Conservation (phyloP, 1,140 invertebrate genomes). For the Hylyphantes graminicola region DNA sequence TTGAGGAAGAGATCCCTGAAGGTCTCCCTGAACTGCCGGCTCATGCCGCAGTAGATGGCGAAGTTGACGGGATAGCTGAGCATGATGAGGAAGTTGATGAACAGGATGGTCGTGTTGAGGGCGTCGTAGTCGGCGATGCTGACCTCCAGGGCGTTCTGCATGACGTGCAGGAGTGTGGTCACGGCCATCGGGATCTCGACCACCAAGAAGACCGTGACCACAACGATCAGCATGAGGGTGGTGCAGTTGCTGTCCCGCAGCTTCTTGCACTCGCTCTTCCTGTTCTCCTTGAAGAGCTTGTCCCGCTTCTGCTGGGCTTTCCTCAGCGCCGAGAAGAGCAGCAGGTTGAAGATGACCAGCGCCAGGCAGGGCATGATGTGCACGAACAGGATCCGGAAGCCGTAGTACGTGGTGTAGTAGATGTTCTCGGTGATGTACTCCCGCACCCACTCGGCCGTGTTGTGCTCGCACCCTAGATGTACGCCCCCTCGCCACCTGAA, state of each 20-base stretch:
- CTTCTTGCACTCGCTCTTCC: slow-evolving; percentile 85
- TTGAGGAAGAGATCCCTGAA: slow-evolving; percentile 85
- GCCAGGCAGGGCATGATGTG: slow-evolving; percentile 89
- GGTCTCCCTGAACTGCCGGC: slow-evolving; percentile 90
- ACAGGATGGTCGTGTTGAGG: slow-evolving; percentile 84
- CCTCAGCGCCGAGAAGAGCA: slow-evolving; percentile 86
- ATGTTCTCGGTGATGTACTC: slow-evolving; percentile 74
- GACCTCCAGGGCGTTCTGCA: slow-evolving; percentile 74
- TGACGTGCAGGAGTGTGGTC: slow-evolving; percentile 85
- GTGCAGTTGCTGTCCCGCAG: slow-evolving; percentile 90
- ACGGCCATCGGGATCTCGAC: slow-evolving; percentile 92
- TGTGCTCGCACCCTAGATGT: slow-evolving; percentile 34
- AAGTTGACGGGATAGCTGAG: slow-evolving; percentile 94
- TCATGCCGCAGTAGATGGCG: slow-evolving; percentile 96
- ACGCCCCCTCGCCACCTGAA: slow-evolving; percentile 68
- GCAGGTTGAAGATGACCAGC: slow-evolving; percentile 87
- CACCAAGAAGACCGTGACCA: slow-evolving; percentile 89
- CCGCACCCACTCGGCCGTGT: slow-evolving; percentile 75
- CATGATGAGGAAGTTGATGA: slow-evolving; percentile 92
- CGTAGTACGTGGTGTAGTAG: slow-evolving; percentile 84
- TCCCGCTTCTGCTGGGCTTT: slow-evolving; percentile 83
- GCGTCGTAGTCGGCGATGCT: slow-evolving; percentile 79
- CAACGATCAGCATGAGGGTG: slow-evolving; percentile 93
- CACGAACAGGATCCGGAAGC: slow-evolving; percentile 90
- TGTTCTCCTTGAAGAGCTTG: slow-evolving; percentile 84